These are phyloP conservation scores for Syngnathus typhle DNA, from an alignment of 2,113 vertebrate genomes.

Conservation along the genomic window DNA sequence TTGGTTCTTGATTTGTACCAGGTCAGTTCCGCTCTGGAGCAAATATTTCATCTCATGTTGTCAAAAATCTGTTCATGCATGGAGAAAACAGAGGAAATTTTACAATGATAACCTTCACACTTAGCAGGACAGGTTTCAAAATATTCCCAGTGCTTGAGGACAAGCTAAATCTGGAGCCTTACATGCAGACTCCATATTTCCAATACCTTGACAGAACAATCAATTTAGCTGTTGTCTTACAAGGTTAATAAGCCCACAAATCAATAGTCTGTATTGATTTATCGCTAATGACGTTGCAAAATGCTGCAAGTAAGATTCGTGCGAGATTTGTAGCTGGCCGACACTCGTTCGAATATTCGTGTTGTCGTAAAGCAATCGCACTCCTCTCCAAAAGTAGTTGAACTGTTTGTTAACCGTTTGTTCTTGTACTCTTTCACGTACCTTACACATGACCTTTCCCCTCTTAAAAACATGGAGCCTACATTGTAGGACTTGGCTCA, in stretches of 20 bases:
- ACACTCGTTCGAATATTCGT: constrained; percentile 10
- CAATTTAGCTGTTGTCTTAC: constrained; percentile 40
- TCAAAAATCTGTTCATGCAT: neutral
- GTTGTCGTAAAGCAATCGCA: constrained; percentile 4
- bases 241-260: constrained; percentile 35
- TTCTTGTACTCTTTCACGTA: no score
- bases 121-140: neutral
- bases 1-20: neutral
- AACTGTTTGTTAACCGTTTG: neutral
- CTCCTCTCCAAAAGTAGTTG: neutral
- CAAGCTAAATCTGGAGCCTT: constrained; percentile 8
- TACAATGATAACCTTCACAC: neutral
- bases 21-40: neutral
- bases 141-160: neutral
- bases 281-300: constrained; percentile 29
- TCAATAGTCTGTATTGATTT: constrained; percentile 39
- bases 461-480: no score
- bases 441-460: no score
- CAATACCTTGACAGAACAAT: constrained; percentile 30
- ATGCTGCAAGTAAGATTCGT: constrained; percentile 1
- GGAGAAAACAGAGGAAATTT: neutral
- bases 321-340: constrained; percentile 39
- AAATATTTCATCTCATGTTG: neutral
- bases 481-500: no score
- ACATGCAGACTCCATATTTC: neutral